Evolutionary conservation across 2,888 invertebrate genomes (phyloP), one percentile per base, ranked within the genome.

Genomic region (Mesochorus sp.): DNA sequence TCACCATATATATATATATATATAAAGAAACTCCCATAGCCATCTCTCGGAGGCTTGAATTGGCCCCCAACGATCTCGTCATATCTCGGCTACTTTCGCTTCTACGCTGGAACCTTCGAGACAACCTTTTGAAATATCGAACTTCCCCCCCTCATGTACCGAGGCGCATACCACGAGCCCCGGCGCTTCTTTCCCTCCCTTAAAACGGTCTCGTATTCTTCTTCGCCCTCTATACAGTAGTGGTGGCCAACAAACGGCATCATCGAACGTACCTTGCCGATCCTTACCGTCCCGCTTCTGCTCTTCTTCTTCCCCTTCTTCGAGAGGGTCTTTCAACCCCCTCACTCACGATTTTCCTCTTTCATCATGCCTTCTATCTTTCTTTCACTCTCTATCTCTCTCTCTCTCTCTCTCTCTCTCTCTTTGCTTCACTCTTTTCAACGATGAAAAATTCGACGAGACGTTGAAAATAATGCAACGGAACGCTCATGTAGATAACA

Each of bases 81-180:
- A 64, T 66, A 70, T 74, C 68, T 74, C 31, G 28, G 51, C 68
- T 49, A 57, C 78, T 70, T 79, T 79, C 8, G 64, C 76, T 71
- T 19, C 49, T 17, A 19, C 39, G 28, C 37, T 44, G 42, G 37
- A 51, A 73, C 68, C 57, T 73, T 68, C 57, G 64, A 64, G 80
- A 75, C 80, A 81, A 79, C 80, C 76, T 84, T 84, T 83, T 84
- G 83, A 85, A 83, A 82, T 83, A 85, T 85, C 77, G 77, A 57
- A 64, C 51, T 64, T 57, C 51, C 57, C 62, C 57, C 59, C 24
- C 61, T n/a, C n/a, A n/a, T n/a, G 66, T 61, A 70, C 3, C 0
- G 59, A 26, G 44, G 39, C 37, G n/a, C 47, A 37, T 42, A 72
- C 44, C 21, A 61, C 79, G 79, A 79, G 80, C 59, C 76, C 66